Evolutionary conservation across 2,888 invertebrate species (phyloP).

Genomic region (Chrysolina americana): DNA sequence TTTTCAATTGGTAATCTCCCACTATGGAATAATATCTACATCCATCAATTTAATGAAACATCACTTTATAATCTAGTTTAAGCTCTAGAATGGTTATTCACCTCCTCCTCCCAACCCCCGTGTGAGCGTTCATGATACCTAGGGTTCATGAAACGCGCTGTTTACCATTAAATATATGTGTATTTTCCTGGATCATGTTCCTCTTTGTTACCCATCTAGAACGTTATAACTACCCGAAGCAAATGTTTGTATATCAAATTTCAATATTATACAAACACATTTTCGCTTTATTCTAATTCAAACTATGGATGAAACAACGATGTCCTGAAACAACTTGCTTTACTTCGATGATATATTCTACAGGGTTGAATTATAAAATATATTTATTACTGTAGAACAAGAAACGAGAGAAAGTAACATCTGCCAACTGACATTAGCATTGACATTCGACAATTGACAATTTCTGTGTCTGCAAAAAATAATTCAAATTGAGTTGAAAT

Average conservation of each 20-base stretch:
- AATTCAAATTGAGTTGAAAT: too few relatives aligned
- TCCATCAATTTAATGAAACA: too few relatives aligned
- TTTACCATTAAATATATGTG: not conserved
- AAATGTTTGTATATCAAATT: slow-evolving; percentile 18
- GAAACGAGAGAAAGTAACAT: too few relatives aligned
- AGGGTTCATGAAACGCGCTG: not conserved
- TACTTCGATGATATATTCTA: not conserved
- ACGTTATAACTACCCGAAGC: slow-evolving; percentile 1
- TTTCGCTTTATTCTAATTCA: not conserved
- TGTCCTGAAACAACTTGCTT: not conserved
- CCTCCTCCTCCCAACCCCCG: too few relatives aligned
- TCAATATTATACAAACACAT: slow-evolving; percentile 2
- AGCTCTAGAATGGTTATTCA: too few relatives aligned
- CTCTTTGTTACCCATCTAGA: not conserved
- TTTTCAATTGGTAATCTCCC: too few relatives aligned
- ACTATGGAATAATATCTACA: too few relatives aligned
- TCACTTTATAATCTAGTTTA: too few relatives aligned
- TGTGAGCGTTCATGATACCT: not conserved
- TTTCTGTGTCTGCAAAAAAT: too few relatives aligned
- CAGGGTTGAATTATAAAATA: not conserved
- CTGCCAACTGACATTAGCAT: too few relatives aligned
- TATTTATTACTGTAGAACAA: too few relatives aligned
- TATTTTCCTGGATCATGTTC: not conserved
- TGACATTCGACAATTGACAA: too few relatives aligned
- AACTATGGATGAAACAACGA: not conserved